phyloP scores from a whole-genome alignment of 1,140 invertebrate genomes.

The Danaus melanippus region DNA sequence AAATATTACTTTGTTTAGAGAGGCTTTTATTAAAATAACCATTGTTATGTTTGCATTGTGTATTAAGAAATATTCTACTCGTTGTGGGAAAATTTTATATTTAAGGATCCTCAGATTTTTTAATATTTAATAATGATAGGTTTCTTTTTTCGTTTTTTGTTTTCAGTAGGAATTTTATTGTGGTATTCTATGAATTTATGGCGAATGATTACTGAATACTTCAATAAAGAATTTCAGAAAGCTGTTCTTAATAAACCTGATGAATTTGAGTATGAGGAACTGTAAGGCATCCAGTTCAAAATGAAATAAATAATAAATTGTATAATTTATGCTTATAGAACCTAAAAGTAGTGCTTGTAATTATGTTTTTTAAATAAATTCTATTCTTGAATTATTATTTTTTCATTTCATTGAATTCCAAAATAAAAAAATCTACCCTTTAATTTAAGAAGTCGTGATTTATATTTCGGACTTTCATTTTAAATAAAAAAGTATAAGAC shows the following conservation, averaged over 20 bases:
- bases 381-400: no score
- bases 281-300: constrained; percentile 11
- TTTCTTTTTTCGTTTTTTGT: constrained; percentile 44
- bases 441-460: no score
- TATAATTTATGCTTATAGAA: not conserved
- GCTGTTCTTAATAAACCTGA: constrained; percentile 37
- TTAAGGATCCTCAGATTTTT: not conserved
- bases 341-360: no score
- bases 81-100: not conserved
- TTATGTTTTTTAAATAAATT: no score
- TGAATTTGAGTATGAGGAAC: constrained; percentile 31
- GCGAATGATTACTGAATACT: constrained; percentile 61
- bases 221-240: constrained; percentile 53
- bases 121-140: constrained; percentile 37
- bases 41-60: no score
- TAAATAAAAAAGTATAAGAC: no score
- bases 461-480: no score
- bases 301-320: constrained; percentile 2
- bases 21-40: no score
- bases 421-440: no score
- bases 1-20: no score
- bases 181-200: constrained; percentile 57
- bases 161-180: constrained; percentile 42
- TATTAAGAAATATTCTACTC: no score
- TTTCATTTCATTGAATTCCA: no score